Percentiles rank a stretch among this genome's conserved stretches.
phyloP scores from a whole-genome alignment of 2,888 invertebrate genomes.

The Cerastis rubricosa region DNA sequence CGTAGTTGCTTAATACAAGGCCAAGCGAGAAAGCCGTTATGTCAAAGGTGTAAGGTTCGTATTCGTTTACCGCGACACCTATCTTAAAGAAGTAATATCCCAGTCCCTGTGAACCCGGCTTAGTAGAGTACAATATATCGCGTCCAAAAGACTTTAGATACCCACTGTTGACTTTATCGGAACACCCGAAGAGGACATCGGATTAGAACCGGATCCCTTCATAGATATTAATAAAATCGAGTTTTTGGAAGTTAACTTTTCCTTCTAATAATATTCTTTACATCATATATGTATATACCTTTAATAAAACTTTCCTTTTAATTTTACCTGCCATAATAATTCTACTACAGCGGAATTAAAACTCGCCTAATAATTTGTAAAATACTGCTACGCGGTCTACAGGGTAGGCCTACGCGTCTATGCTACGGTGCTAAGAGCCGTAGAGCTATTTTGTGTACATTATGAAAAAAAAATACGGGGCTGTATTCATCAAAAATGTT shows the following conservation, averaged over 20 bases:
- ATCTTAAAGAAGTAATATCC: constrained; percentile 55
- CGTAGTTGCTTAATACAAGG: constrained; percentile 28
- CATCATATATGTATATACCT: background rate
- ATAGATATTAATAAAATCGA: constrained; percentile 70
- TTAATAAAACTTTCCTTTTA: background rate
- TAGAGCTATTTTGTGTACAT: constrained; percentile 1
- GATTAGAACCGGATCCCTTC: constrained; percentile 61
- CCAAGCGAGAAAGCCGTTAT: constrained; percentile 15
- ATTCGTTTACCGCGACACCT: constrained; percentile 52
- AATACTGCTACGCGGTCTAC: constrained; percentile 9
- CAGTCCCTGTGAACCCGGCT: constrained; percentile 64
- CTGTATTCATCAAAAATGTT: constrained; percentile 5
- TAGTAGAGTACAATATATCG: constrained; percentile 71
- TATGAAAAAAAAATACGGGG: background rate
- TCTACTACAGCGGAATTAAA: constrained; percentile 1
- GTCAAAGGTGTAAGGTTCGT: constrained; percentile 20
- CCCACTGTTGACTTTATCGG: constrained; percentile 71
- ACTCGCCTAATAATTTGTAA: background rate
- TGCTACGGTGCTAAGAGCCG: constrained; percentile 26
- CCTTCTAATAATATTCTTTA: background rate
- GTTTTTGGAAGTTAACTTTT: constrained; percentile 35
- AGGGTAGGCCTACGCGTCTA: constrained; percentile 9
- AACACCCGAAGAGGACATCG: constrained; percentile 66
- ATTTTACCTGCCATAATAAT: background rate
- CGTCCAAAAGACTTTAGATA: constrained; percentile 66